Base-by-base conservation (phyloP, 2,888 invertebrate species). In the Rhabditophanes sp. region DNA sequence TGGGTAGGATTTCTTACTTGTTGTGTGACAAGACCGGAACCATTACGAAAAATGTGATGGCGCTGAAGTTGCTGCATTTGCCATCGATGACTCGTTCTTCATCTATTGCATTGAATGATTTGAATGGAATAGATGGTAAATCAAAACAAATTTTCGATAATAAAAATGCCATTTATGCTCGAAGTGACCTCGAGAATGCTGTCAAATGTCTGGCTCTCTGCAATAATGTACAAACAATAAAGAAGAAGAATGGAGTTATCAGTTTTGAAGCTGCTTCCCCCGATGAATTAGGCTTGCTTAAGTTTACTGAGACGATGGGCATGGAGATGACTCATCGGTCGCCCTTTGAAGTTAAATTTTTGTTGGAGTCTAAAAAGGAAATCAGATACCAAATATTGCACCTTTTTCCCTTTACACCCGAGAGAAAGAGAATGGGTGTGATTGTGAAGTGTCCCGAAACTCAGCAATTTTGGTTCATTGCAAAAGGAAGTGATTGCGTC, bases 11-110 rank as follows among this genome's bases (percentile, higher is more conserved):
- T 48, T 82, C 82, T 17, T 93, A 90, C 68, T 72, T 93, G 11
- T 69, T 93, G 5, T 82, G 84, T 0, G 93, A 93, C 65, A 93
- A 93, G 72, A 93, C 93, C 0, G 93, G 93, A 6, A 93, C 93
- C 0, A 71, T 93, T 11, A 93, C 93, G 0, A 85, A 88, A 69
- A 93, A 93, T 67, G 87, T 87, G 63, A 93, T 93, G 93, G 80
- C 18, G n/a, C 33, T 34, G 18, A 29, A 29, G 33, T 17, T 11
- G 17, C 26, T 11, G 20, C 18, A 12, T 25, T 15, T 28, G 5
- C 31, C 5, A 32, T 17, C 20, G 15, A 8, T 16, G 33, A 32
- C 20, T 18, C 33, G 18, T 32, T 32, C 31, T 16, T 9, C 23
- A 22, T 9, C 23, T 9, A 9, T 22, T 9, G 9, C 23, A 9